Evolutionary conservation across 2,113 vertebrate genomes (phyloP), one percentile per base, ranked within the genome.

Genomic region (Datnioides undecimradiatus): DNA sequence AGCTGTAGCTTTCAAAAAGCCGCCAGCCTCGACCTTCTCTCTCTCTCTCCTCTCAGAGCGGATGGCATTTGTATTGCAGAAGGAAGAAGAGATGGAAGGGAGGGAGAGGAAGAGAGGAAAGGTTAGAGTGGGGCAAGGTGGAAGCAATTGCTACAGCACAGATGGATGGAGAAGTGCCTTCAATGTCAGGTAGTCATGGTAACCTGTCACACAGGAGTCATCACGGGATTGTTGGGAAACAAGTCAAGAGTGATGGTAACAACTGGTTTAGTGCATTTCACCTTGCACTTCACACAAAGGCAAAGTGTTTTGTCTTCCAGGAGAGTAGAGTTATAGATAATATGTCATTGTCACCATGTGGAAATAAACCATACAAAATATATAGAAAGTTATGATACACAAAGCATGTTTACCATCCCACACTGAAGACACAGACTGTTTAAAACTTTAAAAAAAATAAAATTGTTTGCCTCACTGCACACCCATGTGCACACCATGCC

Each of bases 121-220:
- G 74, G 88, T 87, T 79, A 80, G 85, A 68, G 62, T 23, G 3
- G 65, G 74, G 55, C 38, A 48, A 76, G 67, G 73, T 81, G 84
- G 79, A 89, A 86, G 82, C 40, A 59, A 84, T 75, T 82, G 88
- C 73, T 79, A 51, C 85, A 52, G 80, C 77, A 68, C 83, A 86
- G 80, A 89, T 86, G 86, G 84, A 90, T 80, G 78, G 79, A 89
- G 82, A 89, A 65, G 79, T 84, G 76, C 63, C 86, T 80, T 83
- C 68, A 29, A 45, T 90, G 87, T 92, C 84, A 87, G 76, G 88
- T 88, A 75, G 84, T 62, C 88, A 88, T 87, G 90, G 90, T 76
- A 85, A 91, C 87, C 79, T 67, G 84, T 83, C 69, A 67, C 84
- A 82, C 51, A 67, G 64, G 67, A 69, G 70, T 68, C 77, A 71